Conservation (phyloP, 2,797 vertebrate genomes). For the Eupleurogrammus muticus region DNA sequence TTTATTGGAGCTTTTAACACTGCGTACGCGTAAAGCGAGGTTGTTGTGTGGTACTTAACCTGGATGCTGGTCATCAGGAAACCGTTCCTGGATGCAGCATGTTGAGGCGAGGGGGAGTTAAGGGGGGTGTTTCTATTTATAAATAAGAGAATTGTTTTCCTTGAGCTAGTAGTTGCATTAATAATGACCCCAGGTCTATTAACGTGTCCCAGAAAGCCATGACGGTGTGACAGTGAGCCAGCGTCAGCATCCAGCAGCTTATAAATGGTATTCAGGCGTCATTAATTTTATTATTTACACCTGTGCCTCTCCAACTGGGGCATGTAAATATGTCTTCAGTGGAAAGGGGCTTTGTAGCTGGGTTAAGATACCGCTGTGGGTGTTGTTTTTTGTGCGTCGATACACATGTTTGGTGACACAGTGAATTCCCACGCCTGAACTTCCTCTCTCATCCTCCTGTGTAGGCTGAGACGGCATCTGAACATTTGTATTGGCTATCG, state of each 20-base stretch:
- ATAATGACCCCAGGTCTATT: no score
- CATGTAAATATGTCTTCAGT: no score
- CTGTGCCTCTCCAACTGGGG: no score
- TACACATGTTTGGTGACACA: not conserved
- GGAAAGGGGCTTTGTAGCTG: not conserved
- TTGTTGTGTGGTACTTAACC: not conserved
- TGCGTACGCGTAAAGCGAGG: not conserved
- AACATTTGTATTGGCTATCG: not conserved
- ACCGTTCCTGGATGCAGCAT: not conserved
- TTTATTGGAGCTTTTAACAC: not conserved
- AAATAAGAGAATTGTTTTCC: not conserved
- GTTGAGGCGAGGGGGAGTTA: not conserved
- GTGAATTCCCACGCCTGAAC: slow-evolving; percentile 9
- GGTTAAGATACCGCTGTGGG: not conserved
- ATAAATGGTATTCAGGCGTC: not conserved
- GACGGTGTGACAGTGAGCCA: not conserved
- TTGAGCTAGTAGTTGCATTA: not conserved
- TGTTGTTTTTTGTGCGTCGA: slow-evolving; percentile 7
- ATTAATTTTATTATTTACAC: not conserved
- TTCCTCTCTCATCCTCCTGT: slow-evolving; percentile 1
- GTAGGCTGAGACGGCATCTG: not conserved
- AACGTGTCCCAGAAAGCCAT: not conserved
- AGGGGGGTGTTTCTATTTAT: not conserved
- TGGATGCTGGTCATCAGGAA: not conserved
- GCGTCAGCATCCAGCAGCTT: not conserved